phyloP scores from a whole-genome alignment of 2,888 invertebrate genomes.

The Trichacis sp. region DNA sequence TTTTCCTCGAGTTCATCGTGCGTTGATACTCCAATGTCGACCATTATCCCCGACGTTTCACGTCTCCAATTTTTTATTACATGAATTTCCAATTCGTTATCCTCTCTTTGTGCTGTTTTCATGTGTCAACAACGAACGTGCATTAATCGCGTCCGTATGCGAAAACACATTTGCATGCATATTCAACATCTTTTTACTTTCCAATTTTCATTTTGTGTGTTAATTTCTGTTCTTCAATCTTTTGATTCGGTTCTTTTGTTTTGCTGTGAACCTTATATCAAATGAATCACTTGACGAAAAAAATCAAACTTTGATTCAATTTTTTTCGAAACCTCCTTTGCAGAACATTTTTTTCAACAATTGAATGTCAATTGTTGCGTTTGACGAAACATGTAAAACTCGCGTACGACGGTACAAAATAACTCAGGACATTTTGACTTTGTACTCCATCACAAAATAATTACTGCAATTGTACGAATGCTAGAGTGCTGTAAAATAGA shows the following conservation, averaged over 20 bases:
- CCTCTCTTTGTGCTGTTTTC: neutral
- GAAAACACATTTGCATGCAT: neutral
- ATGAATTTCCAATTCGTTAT: neutral
- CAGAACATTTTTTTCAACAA: too few relatives aligned
- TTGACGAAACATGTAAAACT: too few relatives aligned
- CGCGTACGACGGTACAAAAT: slow-evolving; percentile 24
- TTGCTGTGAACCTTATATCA: too few relatives aligned
- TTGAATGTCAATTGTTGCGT: too few relatives aligned
- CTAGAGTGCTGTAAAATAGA: slow-evolving; percentile 69
- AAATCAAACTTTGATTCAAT: too few relatives aligned
- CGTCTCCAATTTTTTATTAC: neutral
- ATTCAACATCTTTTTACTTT: neutral
- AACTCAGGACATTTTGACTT: slow-evolving; percentile 31
- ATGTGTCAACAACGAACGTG: slow-evolving; percentile 1
- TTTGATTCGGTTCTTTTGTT: too few relatives aligned
- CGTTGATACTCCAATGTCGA: too few relatives aligned
- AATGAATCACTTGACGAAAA: too few relatives aligned
- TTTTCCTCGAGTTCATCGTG: too few relatives aligned
- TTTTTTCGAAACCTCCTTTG: too few relatives aligned
- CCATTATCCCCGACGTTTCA: too few relatives aligned
- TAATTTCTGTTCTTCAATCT: neutral
- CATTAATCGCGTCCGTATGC: neutral
- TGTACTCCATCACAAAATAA: slow-evolving; percentile 37
- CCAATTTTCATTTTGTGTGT: neutral
- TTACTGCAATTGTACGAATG: slow-evolving; percentile 62